These are phyloP conservation scores for Radopholus similis DNA, from an alignment of 1,140 invertebrate genomes.

Conservation along the genomic window DNA sequence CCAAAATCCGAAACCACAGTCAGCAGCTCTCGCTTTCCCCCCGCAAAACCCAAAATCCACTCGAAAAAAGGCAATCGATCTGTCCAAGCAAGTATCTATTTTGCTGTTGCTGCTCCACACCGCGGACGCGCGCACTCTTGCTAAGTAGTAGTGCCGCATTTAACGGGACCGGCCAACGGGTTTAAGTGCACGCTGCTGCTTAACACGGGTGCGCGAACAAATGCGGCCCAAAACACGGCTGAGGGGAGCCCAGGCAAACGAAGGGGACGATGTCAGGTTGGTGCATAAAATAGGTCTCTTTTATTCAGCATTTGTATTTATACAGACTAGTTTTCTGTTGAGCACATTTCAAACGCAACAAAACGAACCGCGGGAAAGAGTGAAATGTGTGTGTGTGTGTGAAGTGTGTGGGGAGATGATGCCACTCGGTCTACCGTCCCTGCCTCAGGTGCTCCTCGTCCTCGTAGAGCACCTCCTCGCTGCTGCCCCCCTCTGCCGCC, in stretches of 20 bases:
- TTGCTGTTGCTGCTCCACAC: not conserved
- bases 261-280: not conserved
- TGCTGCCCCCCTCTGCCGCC: not conserved
- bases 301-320: not conserved
- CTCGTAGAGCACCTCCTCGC: not conserved
- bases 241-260: too few relatives aligned
- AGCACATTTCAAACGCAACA: not conserved
- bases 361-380: not conserved
- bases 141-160: conserved; percentile 39
- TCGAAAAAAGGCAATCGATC: not conserved
- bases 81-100: not conserved
- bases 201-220: conserved; percentile 4
- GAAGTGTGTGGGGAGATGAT: too few relatives aligned
- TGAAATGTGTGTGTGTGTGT: too few relatives aligned
- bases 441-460: not conserved
- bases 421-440: too few relatives aligned
- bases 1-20: too few relatives aligned
- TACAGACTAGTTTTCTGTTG: not conserved
- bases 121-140: not conserved
- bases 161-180: conserved; percentile 12
- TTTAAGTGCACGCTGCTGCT: conserved; percentile 32
- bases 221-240: too few relatives aligned
- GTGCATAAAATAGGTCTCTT: not conserved
- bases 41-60: not conserved
- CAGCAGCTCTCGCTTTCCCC: not conserved